Evolutionary conservation across 2,113 vertebrate species (phyloP).

Genomic region (Centropus bengalensis): DNA sequence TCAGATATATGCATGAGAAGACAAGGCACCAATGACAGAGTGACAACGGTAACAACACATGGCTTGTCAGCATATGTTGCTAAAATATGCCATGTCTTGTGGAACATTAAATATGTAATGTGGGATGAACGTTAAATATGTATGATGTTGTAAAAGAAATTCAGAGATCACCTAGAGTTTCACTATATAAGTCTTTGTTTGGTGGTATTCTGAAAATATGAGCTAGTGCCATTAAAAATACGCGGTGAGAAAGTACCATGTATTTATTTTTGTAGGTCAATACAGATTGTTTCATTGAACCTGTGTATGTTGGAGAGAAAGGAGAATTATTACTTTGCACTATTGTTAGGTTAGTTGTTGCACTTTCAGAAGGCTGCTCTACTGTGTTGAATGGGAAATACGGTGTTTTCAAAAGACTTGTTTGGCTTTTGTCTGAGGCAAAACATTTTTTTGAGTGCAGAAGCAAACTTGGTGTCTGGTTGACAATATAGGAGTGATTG

Average conservation of each 20-base stretch:
- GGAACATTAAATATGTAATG: slow-evolving; percentile 39
- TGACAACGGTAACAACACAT: slow-evolving; percentile 1
- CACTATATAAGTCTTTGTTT: background rate
- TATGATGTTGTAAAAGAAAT: background rate
- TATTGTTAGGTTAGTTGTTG: background rate
- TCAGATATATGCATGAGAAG: background rate
- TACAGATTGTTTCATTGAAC: background rate
- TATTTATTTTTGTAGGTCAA: background rate
- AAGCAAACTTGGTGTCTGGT: background rate
- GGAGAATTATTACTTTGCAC: background rate
- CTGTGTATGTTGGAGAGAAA: background rate
- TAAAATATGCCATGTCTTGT: slow-evolving; percentile 19
- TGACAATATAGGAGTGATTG: background rate
- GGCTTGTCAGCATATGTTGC: slow-evolving; percentile 40
- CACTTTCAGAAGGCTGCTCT: background rate
- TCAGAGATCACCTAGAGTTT: background rate
- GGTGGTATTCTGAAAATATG: background rate
- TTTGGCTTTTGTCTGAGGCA: background rate
- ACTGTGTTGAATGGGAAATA: background rate
- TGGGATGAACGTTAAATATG: slow-evolving; percentile 29
- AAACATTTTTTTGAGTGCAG: background rate
- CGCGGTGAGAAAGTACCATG: background rate
- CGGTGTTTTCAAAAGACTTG: background rate
- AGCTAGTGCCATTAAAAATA: background rate
- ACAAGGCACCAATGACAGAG: background rate